Evolutionary conservation across 2,113 vertebrate genomes (phyloP).

Genomic region (Neodon shergylaensis): DNA sequence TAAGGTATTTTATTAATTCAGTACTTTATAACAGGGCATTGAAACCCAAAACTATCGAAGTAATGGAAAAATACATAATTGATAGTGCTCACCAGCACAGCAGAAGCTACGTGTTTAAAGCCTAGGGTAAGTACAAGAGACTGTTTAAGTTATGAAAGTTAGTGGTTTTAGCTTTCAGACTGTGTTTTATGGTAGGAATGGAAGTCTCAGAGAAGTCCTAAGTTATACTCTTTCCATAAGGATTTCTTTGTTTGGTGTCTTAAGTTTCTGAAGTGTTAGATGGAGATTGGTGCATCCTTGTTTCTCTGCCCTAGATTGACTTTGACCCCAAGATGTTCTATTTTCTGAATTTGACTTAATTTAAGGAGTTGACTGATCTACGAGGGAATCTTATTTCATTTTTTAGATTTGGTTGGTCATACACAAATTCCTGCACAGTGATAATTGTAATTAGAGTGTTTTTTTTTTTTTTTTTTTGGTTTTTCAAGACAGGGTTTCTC

Average conservation of each 20-base stretch:
- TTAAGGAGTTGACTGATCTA: slow-evolving; percentile 51
- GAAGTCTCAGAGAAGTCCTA: slow-evolving; percentile 5
- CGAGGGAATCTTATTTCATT: slow-evolving; percentile 50
- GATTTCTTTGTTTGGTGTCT: slow-evolving; percentile 36
- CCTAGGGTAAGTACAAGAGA: neutral
- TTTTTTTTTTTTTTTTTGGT: too few relatives aligned
- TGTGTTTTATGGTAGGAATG: slow-evolving; percentile 32
- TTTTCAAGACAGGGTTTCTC: too few relatives aligned
- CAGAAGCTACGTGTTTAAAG: slow-evolving; percentile 33
- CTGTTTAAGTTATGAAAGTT: neutral
- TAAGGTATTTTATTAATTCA: slow-evolving; percentile 88
- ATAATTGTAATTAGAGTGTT: neutral
- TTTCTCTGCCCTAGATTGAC: slow-evolving; percentile 35
- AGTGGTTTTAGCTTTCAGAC: neutral
- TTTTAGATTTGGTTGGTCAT: slow-evolving; percentile 33
- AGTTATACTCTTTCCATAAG: neutral
- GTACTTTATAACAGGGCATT: slow-evolving; percentile 24
- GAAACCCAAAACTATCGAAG: neutral
- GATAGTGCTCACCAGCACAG: neutral
- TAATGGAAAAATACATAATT: slow-evolving; percentile 27
- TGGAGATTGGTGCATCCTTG: neutral
- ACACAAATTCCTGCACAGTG: slow-evolving; percentile 18
- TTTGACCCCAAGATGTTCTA: neutral
- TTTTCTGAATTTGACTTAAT: slow-evolving; percentile 31
- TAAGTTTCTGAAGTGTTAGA: slow-evolving; percentile 39